Percentiles rank a stretch among this genome's conserved stretches.
Evolutionary conservation across 2,797 vertebrate genomes (phyloP).

Genomic region (Caiman crocodilus): DNA sequence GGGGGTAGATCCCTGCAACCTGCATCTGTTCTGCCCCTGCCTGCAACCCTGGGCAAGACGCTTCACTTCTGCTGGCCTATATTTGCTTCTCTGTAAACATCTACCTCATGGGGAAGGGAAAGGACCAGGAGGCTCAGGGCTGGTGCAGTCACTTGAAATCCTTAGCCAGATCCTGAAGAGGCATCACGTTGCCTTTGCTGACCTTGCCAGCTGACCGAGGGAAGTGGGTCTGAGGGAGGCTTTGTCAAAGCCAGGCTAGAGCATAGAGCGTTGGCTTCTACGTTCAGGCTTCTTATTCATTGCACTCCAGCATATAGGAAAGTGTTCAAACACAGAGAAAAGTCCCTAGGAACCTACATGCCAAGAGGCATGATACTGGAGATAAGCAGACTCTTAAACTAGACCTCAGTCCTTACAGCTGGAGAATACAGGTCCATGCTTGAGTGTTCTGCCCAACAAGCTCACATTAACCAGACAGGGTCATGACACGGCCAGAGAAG

Average conservation of each 20-base stretch:
- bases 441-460: not conserved
- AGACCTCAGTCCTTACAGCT: not conserved
- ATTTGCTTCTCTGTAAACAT: not conserved
- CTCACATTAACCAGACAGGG: not conserved
- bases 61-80: not conserved
- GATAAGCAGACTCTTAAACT: not conserved
- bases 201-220: not conserved
- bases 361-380: not conserved
- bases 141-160: too few relatives aligned
- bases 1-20: not conserved
- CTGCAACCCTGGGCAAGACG: not conserved
- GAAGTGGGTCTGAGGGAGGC: not conserved
- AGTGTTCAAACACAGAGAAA: not conserved
- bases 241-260: not conserved
- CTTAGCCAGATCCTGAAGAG: too few relatives aligned
- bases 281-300: not conserved
- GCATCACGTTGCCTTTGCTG: not conserved
- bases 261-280: not conserved
- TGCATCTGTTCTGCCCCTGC: not conserved
- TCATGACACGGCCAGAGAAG: not conserved
- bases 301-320: not conserved
- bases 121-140: not conserved
- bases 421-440: not conserved
- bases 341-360: not conserved
- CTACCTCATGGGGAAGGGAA: not conserved